Base-by-base conservation (phyloP, 2,888 invertebrate species). In the Conops quadrifasciatus region DNA sequence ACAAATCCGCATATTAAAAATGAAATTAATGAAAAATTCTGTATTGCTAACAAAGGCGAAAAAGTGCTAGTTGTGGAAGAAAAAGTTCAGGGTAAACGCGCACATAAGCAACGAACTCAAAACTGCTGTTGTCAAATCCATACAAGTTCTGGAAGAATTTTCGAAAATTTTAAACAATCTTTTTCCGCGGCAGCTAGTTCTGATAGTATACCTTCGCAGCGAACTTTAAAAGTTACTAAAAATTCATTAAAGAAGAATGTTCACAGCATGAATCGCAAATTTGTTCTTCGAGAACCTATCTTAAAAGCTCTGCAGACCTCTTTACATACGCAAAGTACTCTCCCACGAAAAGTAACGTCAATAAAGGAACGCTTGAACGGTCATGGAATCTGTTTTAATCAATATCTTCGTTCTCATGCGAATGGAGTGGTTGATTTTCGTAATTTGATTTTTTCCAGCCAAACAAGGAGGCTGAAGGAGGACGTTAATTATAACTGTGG, bases 381-480 rank as follows among this genome's bases (percentile, higher is more conserved):
- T 21, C 24, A n/a, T 9, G 53, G 11, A 9, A 11, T 53, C 24
- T 53, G 53, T 53, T 19, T 21, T 9, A 53, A 53, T 53, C 19
- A 53, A 11, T 53, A 21, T 53, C 1, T 53, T 21, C 11, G 21
- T 21, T 21, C 2, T 2, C 24, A 53, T 21, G 11, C 11, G n/a
- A 53, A 53, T n/a, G 53, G n/a, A 2, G 4, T n/a, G n/a, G n/a
- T 13, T 2, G 79, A 81, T 74, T 83, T 82, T 72, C 80, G 80
- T 2, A 82, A 83, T 75, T 75, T 85, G 43, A 80, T 85, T 26
- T 78, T 77, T 4, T 82, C 83, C 74, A 83, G 84, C 67, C 79
- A 81, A 43, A 76, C 74, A 16, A 73, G 83, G 2, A 73, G 83
- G 2, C 73, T 83, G 1, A 78, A 78, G 30, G 77, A 79, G 26